Conservation (phyloP, 2,888 invertebrate genomes). For the Physocephala rufipes region DNA sequence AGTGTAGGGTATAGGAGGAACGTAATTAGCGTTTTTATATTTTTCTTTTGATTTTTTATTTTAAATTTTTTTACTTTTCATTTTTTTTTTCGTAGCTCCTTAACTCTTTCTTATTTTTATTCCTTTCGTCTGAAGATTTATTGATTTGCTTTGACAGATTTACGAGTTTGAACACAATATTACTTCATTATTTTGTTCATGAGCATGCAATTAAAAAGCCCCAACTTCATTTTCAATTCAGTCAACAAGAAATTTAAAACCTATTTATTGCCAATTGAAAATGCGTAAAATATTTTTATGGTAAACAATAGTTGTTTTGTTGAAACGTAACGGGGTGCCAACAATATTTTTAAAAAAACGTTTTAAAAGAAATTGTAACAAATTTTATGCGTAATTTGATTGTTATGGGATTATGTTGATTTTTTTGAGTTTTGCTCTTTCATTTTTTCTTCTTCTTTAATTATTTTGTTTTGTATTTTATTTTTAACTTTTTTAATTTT, state of each 20-base stretch:
- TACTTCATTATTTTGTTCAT: background rate
- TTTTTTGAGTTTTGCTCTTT: background rate
- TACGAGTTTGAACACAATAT: background rate
- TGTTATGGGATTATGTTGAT: background rate
- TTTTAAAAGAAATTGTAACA: too few relatives aligned
- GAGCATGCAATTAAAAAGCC: background rate
- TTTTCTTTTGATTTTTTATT: too few relatives aligned
- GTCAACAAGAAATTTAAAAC: background rate
- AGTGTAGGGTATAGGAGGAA: too few relatives aligned
- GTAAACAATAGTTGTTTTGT: too few relatives aligned
- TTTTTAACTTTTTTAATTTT: too few relatives aligned
- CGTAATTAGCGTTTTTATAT: too few relatives aligned
- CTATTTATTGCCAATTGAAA: background rate
- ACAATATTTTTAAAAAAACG: too few relatives aligned
- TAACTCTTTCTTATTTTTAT: slow-evolving; percentile 13
- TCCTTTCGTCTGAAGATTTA: background rate
- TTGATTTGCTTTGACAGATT: slow-evolving; percentile 3
- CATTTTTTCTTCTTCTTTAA: too few relatives aligned
- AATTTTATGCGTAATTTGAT: background rate
- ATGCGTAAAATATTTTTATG: too few relatives aligned
- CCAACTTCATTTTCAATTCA: background rate
- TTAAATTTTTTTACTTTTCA: background rate
- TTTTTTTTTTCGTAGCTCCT: slow-evolving; percentile 5
- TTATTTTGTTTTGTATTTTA: too few relatives aligned
- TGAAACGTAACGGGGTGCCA: too few relatives aligned